Conservation (phyloP, 1,140 invertebrate genomes). For the Bombus ignitus region DNA sequence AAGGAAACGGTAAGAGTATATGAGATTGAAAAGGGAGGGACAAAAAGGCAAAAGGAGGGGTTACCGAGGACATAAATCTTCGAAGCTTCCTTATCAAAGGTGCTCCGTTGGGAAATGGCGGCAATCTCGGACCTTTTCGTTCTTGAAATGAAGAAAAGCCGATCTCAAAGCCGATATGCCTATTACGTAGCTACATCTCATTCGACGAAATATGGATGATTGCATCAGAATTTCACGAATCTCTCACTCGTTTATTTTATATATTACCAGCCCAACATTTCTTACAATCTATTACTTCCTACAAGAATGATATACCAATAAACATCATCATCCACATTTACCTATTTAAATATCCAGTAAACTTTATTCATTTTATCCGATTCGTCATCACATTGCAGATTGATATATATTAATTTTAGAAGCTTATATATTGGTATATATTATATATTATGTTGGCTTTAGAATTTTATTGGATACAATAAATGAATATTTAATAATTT, state of each 20-base stretch:
- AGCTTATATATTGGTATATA: no score
- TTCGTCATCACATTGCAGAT: no score
- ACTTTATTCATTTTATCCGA: no score
- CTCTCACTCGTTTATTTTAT: background rate
- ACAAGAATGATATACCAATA: background rate
- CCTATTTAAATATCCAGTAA: background rate
- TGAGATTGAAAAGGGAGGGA: constrained; percentile 54
- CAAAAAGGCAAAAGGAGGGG: constrained; percentile 65
- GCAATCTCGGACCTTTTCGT: constrained; percentile 70
- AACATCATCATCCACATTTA: no score
- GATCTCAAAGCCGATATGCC: constrained; percentile 70
- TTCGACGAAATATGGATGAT: background rate
- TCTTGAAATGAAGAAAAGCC: constrained; percentile 74
- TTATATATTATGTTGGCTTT: no score
- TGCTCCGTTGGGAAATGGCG: constrained; percentile 67
- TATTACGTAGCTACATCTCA: constrained; percentile 34
- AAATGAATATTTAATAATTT: no score
- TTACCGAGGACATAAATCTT: constrained; percentile 78
- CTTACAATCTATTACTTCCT: background rate
- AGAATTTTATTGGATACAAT: no score
- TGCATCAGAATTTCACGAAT: background rate
- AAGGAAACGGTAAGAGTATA: constrained; percentile 42
- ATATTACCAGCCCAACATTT: background rate
- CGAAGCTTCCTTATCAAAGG: constrained; percentile 67
- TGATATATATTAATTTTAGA: no score